These are phyloP conservation scores for Eupeodes luniger DNA, from an alignment of 2,888 invertebrate species.

Conservation along the genomic window DNA sequence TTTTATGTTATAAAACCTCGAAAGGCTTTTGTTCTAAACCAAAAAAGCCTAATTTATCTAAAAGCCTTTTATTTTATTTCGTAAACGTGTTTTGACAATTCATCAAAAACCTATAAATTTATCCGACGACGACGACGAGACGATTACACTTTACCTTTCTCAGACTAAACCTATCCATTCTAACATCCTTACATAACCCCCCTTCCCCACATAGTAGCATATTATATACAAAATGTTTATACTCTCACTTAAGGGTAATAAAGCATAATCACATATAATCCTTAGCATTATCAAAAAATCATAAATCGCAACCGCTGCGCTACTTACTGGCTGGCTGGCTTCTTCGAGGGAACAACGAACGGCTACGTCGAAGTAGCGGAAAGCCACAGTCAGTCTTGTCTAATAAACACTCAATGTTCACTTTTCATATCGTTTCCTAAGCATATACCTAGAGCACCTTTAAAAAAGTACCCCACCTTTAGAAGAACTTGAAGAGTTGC, in stretches of 20 bases:
- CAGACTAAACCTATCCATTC: background rate
- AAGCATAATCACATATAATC: constrained; percentile 75
- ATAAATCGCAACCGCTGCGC: constrained; percentile 67
- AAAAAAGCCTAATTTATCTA: background rate
- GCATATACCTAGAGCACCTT: constrained; percentile 2
- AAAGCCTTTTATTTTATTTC: constrained; percentile 12
- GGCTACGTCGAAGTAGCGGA: constrained; percentile 12
- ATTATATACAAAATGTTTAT: constrained; percentile 67
- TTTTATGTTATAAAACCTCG: too few species aligned
- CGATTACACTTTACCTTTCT: background rate
- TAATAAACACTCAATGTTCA: constrained; percentile 75
- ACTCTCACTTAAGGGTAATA: constrained; percentile 71
- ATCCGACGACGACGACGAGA: background rate
- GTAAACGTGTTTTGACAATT: constrained; percentile 10
- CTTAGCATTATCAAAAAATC: constrained; percentile 74
- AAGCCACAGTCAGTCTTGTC: constrained; percentile 64
- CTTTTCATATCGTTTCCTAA: constrained; percentile 57
- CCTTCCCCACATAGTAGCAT: constrained; percentile 3
- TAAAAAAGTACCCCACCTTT: constrained; percentile 16
- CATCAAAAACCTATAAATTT: constrained; percentile 22
- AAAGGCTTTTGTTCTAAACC: too few species aligned
- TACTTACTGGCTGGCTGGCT: background rate
- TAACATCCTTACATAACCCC: background rate
- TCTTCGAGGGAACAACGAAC: background rate
- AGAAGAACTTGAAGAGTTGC: constrained; percentile 61